A percentile compares a stretch with the other conserved stretches of the same genome.
Evolutionary conservation across 2,113 vertebrate species (phyloP).

Genomic region (Morphnarchus princeps): DNA sequence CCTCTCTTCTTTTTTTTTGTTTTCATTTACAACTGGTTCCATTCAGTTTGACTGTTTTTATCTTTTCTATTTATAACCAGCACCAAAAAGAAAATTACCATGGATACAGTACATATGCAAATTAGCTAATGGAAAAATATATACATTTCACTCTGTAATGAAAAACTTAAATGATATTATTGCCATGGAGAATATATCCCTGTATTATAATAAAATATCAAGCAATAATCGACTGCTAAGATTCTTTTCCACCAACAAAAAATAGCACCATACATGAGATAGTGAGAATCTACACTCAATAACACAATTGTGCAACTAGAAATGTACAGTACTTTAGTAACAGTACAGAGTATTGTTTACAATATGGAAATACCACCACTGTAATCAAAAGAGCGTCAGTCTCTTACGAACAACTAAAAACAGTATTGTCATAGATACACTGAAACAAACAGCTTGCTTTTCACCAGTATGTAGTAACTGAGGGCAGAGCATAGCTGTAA

Average conservation of each 20-base stretch:
- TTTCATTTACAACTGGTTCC: slow-evolving; percentile 68
- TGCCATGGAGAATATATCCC: slow-evolving; percentile 69
- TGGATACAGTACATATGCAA: slow-evolving; percentile 72
- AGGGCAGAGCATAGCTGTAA: slow-evolving; percentile 30
- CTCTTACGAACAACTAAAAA: slow-evolving; percentile 26
- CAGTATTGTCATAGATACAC: not conserved
- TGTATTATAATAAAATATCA: slow-evolving; percentile 75
- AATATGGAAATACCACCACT: slow-evolving; percentile 64
- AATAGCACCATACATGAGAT: slow-evolving; percentile 85
- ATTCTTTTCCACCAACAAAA: slow-evolving; percentile 65
- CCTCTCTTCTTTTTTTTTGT: slow-evolving; percentile 10
- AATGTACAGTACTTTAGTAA: slow-evolving; percentile 76
- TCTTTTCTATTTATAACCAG: slow-evolving; percentile 67
- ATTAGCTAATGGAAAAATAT: slow-evolving; percentile 69
- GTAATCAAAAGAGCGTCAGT: slow-evolving; percentile 55
- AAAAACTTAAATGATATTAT: slow-evolving; percentile 55
- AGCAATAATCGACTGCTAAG: slow-evolving; percentile 64
- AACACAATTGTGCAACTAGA: slow-evolving; percentile 76
- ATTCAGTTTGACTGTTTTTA: slow-evolving; percentile 40
- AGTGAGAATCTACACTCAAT: slow-evolving; percentile 73
- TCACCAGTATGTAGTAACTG: slow-evolving; percentile 59
- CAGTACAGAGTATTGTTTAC: slow-evolving; percentile 73
- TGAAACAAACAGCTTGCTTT: slow-evolving; percentile 52
- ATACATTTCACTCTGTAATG: slow-evolving; percentile 72
- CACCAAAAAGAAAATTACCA: slow-evolving; percentile 70